Conservation (phyloP, 2,113 vertebrate species). For the Oceanites oceanicus region DNA sequence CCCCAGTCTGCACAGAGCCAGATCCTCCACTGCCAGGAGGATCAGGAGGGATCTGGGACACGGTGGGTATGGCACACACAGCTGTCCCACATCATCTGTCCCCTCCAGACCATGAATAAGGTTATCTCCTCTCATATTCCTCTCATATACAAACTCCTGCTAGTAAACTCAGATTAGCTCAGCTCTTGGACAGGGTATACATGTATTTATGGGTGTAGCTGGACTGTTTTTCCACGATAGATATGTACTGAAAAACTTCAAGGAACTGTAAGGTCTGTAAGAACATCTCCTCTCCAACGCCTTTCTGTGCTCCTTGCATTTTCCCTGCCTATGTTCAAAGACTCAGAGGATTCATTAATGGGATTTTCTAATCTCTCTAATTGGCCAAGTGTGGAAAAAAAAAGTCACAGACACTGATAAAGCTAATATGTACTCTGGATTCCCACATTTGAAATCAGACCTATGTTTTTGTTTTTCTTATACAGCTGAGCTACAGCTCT, state of each 20-base stretch:
- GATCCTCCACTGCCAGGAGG: neutral
- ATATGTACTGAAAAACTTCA: neutral
- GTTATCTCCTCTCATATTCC: neutral
- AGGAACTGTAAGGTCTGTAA: neutral
- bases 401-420: neutral
- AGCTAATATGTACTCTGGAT: neutral
- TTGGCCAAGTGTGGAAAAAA: neutral
- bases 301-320: neutral
- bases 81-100: accelerated
- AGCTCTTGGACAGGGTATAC: neutral
- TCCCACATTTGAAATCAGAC: neutral
- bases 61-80: accelerated
- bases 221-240: neutral
- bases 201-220: neutral
- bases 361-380: neutral
- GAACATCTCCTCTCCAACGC: neutral
- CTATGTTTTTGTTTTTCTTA: neutral
- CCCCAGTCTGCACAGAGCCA: neutral
- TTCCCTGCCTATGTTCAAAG: neutral
- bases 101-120: neutral
- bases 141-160: neutral
- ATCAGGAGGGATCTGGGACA: neutral
- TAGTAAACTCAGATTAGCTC: neutral
- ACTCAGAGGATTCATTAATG: neutral
- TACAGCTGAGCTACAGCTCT: neutral